Conservation (phyloP, 2,888 invertebrate species). For the Psococerastis gibbosa region DNA sequence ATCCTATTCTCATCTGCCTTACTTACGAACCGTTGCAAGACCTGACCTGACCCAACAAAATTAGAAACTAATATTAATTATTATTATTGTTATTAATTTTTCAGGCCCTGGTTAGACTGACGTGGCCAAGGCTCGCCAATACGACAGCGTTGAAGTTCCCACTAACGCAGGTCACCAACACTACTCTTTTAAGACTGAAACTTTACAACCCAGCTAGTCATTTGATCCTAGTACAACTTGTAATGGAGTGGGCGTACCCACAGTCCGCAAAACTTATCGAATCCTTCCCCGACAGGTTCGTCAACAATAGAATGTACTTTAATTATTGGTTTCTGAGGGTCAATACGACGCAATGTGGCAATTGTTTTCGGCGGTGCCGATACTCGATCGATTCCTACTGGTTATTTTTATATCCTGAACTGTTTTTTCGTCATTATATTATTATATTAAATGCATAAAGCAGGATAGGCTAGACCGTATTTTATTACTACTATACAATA, state of each 20-base stretch:
- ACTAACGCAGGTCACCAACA: constrained; percentile 52
- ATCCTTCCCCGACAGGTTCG: constrained; percentile 30
- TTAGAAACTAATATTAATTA: constrained; percentile 10
- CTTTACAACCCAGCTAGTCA: constrained; percentile 51
- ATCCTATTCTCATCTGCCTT: too few relatives aligned
- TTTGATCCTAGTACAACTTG: constrained; percentile 49
- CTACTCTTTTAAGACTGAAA: constrained; percentile 40
- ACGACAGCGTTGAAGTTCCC: constrained; percentile 42
- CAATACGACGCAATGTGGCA: too few relatives aligned
- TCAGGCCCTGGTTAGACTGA: constrained; percentile 40
- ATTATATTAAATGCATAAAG: too few relatives aligned
- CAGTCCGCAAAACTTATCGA: constrained; percentile 34
- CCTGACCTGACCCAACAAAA: too few relatives aligned
- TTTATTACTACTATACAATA: too few relatives aligned
- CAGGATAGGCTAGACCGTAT: too few relatives aligned
- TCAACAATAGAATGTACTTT: too few relatives aligned
- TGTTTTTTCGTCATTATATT: constrained; percentile 7
- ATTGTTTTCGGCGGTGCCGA: too few relatives aligned
- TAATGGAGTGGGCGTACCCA: constrained; percentile 52
- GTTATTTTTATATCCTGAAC: constrained; percentile 11
- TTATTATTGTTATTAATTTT: constrained; percentile 11
- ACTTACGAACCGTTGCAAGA: too few relatives aligned
- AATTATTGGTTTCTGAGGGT: too few relatives aligned
- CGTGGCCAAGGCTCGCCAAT: constrained; percentile 39
- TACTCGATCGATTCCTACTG: not conserved